phyloP scores from a whole-genome alignment of 2,113 vertebrate genomes.

The Phrynosoma platyrhinos region DNA sequence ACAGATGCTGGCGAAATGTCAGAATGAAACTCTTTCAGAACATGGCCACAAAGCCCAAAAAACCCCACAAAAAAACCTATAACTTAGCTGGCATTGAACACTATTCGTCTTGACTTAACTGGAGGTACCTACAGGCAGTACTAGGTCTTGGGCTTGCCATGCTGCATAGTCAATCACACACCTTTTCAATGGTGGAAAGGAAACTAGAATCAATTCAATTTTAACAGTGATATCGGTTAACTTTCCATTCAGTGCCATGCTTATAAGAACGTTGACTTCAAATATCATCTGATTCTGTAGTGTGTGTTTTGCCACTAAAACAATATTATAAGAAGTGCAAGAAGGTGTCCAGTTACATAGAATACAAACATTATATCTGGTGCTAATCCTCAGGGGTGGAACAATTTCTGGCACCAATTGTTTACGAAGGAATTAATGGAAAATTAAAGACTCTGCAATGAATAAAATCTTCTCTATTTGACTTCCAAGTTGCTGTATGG shows the following conservation, averaged over 20 bases:
- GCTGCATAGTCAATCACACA: not conserved
- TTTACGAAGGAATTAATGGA: constrained; percentile 26
- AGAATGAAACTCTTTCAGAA: too few relatives aligned
- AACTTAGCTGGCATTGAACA: too few relatives aligned
- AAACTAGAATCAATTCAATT: not conserved
- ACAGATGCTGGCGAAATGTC: too few relatives aligned
- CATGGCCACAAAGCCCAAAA: too few relatives aligned
- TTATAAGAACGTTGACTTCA: not conserved
- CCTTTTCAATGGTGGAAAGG: not conserved
- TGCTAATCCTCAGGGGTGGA: not conserved
- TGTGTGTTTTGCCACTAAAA: not conserved
- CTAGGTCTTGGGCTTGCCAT: not conserved
- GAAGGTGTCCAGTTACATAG: constrained; percentile 2
- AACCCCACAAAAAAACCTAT: too few relatives aligned
- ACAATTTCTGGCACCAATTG: not conserved
- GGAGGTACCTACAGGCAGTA: too few relatives aligned
- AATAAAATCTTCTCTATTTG: constrained; percentile 18
- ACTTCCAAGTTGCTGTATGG: constrained; percentile 18
- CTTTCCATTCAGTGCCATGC: not conserved
- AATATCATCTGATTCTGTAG: not conserved
- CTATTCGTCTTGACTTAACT: too few relatives aligned
- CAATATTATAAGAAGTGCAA: not conserved
- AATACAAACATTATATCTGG: constrained; percentile 2
- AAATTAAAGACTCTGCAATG: constrained; percentile 15
- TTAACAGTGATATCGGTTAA: not conserved